phyloP scores from a whole-genome alignment of 1,140 invertebrate species.

The Colletes gigas region DNA sequence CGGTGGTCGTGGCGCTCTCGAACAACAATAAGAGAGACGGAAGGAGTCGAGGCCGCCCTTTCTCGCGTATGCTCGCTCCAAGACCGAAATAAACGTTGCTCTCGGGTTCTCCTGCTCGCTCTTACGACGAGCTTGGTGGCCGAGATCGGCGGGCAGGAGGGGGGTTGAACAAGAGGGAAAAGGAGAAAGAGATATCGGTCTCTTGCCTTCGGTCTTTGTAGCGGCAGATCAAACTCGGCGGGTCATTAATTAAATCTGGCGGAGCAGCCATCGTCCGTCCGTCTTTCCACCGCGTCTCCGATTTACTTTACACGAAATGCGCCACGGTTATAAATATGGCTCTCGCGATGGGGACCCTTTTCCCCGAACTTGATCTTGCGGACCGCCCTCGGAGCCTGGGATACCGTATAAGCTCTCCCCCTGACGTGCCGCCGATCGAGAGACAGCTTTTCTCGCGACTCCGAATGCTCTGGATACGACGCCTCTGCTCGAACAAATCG shows the following conservation, averaged over 20 bases:
- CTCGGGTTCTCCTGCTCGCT: conserved; percentile 16
- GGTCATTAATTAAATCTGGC: conserved; percentile 78
- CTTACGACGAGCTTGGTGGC: conserved; percentile 3
- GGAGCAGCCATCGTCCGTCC: conserved; percentile 68
- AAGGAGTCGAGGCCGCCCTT: conserved; percentile 38
- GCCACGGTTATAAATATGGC: conserved; percentile 68
- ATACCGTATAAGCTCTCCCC: conserved; percentile 6
- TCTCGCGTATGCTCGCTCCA: conserved; percentile 31
- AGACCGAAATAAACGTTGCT: conserved; percentile 60
- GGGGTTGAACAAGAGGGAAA: conserved; percentile 37
- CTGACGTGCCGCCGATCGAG: conserved; percentile 17
- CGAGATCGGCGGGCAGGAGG: background rate
- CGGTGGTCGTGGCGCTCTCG: conserved; percentile 2
- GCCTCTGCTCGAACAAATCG: background rate
- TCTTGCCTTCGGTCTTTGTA: conserved; percentile 68
- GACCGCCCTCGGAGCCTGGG: conserved; percentile 60
- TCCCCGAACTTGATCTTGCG: conserved; percentile 65
- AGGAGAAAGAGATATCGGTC: conserved; percentile 31
- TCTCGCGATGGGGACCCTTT: conserved; percentile 61
- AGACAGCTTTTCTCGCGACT: conserved; percentile 28
- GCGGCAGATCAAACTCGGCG: conserved; percentile 77
- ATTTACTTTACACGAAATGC: conserved; percentile 69
- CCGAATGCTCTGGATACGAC: background rate
- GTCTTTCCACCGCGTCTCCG: conserved; percentile 64
- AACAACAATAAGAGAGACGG: conserved; percentile 27